Evolutionary conservation across 2,888 invertebrate species (phyloP).

Genomic region (Bellardia pandia): DNA sequence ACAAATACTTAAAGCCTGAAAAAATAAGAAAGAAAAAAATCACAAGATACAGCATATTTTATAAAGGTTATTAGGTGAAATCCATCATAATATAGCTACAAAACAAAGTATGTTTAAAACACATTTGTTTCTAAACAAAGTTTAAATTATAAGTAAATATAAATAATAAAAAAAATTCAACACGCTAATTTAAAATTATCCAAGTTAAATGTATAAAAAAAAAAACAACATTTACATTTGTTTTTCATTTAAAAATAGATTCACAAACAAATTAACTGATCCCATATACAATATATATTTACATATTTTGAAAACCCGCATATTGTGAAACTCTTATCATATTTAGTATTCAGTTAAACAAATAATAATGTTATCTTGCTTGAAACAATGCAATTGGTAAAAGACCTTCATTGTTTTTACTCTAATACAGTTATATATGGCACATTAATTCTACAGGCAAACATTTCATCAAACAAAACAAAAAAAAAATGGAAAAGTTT

Average conservation of each 20-base stretch:
- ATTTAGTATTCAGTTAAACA: constrained; percentile 27
- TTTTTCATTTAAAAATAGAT: not conserved
- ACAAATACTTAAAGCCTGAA: not conserved
- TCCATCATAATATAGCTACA: not conserved
- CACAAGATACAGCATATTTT: constrained; percentile 44
- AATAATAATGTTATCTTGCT: constrained; percentile 57
- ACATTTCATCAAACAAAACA: constrained; percentile 50
- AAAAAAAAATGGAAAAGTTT: constrained; percentile 2
- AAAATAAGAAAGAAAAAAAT: constrained; percentile 31
- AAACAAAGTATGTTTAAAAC: not conserved
- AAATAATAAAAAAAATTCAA: constrained; percentile 19
- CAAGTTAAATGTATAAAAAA: not conserved
- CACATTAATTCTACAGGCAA: constrained; percentile 57
- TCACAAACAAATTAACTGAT: not conserved
- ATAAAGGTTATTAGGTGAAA: constrained; percentile 67
- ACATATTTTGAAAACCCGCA: constrained; percentile 41
- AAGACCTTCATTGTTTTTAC: constrained; percentile 35
- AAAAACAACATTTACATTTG: constrained; percentile 3
- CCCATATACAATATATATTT: not conserved
- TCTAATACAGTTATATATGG: constrained; percentile 55
- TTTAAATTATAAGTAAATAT: constrained; percentile 67
- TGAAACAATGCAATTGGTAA: constrained; percentile 49
- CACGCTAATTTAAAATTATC: constrained; percentile 46
- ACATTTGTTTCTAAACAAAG: constrained; percentile 1
- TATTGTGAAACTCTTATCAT: constrained; percentile 48